Conservation (phyloP, 1,140 invertebrate species). For the Bombyx mandarina region DNA sequence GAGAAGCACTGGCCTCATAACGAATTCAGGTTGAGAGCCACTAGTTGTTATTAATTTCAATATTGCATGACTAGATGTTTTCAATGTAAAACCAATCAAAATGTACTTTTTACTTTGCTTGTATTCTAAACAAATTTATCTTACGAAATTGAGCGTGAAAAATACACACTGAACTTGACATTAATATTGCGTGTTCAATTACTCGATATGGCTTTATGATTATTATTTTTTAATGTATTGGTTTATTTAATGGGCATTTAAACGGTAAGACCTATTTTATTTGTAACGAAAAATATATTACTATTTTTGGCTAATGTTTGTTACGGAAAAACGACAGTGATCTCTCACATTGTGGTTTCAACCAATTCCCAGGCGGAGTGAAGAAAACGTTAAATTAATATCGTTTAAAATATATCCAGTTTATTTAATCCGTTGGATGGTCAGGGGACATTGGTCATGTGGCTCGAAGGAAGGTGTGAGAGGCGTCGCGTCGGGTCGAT, state of each 20-base stretch:
- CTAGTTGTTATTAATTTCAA: slow-evolving; percentile 6
- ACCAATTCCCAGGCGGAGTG: not conserved
- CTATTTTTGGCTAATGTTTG: not conserved
- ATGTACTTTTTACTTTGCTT: slow-evolving; percentile 3
- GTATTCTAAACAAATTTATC: not conserved
- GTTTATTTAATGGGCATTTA: too few species aligned
- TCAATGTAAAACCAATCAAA: slow-evolving; percentile 7
- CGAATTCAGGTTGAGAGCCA: slow-evolving; percentile 15
- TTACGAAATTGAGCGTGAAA: slow-evolving; percentile 4
- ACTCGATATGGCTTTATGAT: too few species aligned
- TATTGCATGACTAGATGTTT: not conserved
- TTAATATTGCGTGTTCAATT: too few species aligned
- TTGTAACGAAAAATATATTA: too few species aligned
- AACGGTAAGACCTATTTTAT: too few species aligned
- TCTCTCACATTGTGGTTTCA: not conserved
- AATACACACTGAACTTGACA: too few species aligned
- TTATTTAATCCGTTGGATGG: too few species aligned
- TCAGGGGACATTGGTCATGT: slow-evolving; percentile 11
- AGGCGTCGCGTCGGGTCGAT: slow-evolving; percentile 10
- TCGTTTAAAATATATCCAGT: too few species aligned
- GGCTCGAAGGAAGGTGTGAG: slow-evolving; percentile 7
- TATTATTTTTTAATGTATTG: too few species aligned
- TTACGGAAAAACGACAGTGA: not conserved
- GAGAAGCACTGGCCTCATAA: slow-evolving; percentile 11
- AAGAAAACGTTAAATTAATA: too few species aligned